Conservation (phyloP, 1,140 invertebrate species). For the Coptotermes formosanus region DNA sequence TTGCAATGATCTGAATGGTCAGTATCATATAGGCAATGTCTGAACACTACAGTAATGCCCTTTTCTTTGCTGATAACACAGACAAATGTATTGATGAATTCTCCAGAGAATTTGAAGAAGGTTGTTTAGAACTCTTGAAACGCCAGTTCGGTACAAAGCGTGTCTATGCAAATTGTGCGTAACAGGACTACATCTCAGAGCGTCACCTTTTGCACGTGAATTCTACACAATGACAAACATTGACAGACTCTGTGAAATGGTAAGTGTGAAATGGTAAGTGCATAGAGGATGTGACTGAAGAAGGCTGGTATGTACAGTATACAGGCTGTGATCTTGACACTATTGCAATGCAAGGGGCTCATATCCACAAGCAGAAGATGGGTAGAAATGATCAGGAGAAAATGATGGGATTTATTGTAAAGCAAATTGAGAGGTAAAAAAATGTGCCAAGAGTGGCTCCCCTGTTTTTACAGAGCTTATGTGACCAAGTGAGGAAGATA, state of each 20-base stretch:
- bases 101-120: slow-evolving; percentile 86
- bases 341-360: slow-evolving; percentile 72
- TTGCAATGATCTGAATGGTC: too few species aligned
- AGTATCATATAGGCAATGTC: too few species aligned
- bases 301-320: slow-evolving; percentile 97
- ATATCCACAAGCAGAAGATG: slow-evolving; percentile 87
- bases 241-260: slow-evolving; percentile 96
- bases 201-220: slow-evolving; percentile 98
- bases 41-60: too few species aligned
- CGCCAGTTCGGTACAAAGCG: slow-evolving; percentile 90
- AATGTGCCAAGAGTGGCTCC: slow-evolving; percentile 48
- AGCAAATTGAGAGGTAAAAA: slow-evolving; percentile 72
- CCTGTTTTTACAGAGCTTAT: slow-evolving; percentile 68
- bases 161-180: slow-evolving; percentile 94
- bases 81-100: slow-evolving; percentile 90
- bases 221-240: slow-evolving; percentile 91
- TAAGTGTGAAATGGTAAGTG: slow-evolving; percentile 87
- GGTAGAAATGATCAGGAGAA: slow-evolving; percentile 92
- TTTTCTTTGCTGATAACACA: slow-evolving; percentile 95
- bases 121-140: slow-evolving; percentile 78
- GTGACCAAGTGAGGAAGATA: slow-evolving; percentile 71
- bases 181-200: slow-evolving; percentile 97
- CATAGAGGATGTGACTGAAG: slow-evolving; percentile 96
- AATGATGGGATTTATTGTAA: slow-evolving; percentile 80
- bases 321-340: slow-evolving; percentile 95